A percentile compares a stretch with the other conserved stretches of the same genome.
Evolutionary conservation across 2,888 invertebrate species (phyloP).

Genomic region (Acrobasis consociella): DNA sequence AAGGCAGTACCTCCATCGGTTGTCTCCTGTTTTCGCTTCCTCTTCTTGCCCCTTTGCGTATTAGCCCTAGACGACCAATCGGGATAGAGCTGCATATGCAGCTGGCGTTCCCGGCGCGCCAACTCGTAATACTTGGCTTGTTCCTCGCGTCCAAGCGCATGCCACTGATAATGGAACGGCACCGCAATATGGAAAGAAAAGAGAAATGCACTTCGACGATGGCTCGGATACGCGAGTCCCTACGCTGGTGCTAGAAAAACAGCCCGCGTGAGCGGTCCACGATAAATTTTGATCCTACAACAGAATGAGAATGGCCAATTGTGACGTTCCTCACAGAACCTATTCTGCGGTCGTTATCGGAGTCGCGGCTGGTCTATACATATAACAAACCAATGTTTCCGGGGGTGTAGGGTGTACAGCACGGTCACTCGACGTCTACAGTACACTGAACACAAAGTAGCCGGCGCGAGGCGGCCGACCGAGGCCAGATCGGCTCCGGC

Average conservation of each 20-base stretch:
- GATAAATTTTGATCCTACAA: slow-evolving; percentile 75
- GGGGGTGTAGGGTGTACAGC: slow-evolving; percentile 71
- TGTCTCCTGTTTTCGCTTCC: slow-evolving; percentile 99
- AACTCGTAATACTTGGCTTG: slow-evolving; percentile 99
- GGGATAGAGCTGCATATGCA: slow-evolving; percentile 99
- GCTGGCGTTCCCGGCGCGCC: slow-evolving; percentile 98
- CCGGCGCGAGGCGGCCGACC: slow-evolving; percentile 49
- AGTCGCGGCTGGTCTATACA: slow-evolving; percentile 77
- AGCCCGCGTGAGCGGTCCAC: slow-evolving; percentile 82
- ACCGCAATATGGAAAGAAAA: slow-evolving; percentile 81
- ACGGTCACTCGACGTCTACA: slow-evolving; percentile 81
- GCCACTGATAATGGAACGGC: slow-evolving; percentile 92
- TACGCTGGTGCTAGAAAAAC: slow-evolving; percentile 87
- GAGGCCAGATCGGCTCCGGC: slow-evolving; percentile 20
- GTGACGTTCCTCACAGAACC: slow-evolving; percentile 81
- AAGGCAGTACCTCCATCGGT: slow-evolving; percentile 96
- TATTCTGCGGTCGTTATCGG: slow-evolving; percentile 78
- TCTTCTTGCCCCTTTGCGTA: slow-evolving; percentile 99
- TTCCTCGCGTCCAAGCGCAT: slow-evolving; percentile 99
- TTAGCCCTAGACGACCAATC: slow-evolving; percentile 99
- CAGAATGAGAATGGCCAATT: slow-evolving; percentile 80
- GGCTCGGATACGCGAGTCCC: slow-evolving; percentile 68
- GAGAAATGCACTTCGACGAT: slow-evolving; percentile 79
- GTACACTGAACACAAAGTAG: slow-evolving; percentile 76
- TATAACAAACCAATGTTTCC: slow-evolving; percentile 82